Conservation (phyloP, 2,113 vertebrate species). For the Hoplias malabaricus region DNA sequence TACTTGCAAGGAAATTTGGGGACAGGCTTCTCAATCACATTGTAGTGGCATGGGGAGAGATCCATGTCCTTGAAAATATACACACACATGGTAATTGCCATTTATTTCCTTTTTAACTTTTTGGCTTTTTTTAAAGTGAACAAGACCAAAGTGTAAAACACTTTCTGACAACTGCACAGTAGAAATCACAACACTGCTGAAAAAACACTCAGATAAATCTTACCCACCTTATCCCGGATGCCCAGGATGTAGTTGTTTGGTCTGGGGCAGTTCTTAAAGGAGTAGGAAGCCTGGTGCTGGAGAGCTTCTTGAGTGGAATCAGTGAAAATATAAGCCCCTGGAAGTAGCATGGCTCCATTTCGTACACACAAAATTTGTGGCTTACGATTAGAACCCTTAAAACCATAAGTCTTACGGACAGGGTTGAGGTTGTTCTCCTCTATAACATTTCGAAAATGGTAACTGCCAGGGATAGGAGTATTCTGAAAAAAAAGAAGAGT, state of each 20-base stretch:
- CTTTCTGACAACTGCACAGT: neutral
- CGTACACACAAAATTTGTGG: slow-evolving; percentile 29
- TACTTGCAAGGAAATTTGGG: slow-evolving; percentile 77
- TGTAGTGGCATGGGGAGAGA: slow-evolving; percentile 69
- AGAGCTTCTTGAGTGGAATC: slow-evolving; percentile 64
- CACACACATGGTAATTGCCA: neutral
- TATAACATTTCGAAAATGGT: slow-evolving; percentile 68
- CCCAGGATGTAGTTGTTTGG: slow-evolving; percentile 54
- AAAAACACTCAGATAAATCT: neutral
- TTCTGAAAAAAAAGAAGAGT: slow-evolving; percentile 55
- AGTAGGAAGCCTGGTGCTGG: slow-evolving; percentile 57
- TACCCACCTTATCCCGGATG: slow-evolving; percentile 72
- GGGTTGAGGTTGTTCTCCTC: slow-evolving; percentile 76
- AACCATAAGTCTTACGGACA: slow-evolving; percentile 65
- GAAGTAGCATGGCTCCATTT: slow-evolving; percentile 58
- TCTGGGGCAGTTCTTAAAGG: slow-evolving; percentile 69
- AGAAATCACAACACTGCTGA: neutral
- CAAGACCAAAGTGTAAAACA: neutral
- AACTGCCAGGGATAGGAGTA: slow-evolving; percentile 67
- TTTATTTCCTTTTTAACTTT: neutral
- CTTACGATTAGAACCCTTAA: slow-evolving; percentile 72
- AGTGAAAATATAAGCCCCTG: slow-evolving; percentile 61
- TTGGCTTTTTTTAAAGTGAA: neutral
- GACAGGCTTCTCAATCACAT: slow-evolving; percentile 64
- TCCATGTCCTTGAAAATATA: slow-evolving; percentile 66